Conservation (phyloP, 2,113 vertebrate genomes). For the Syrrhaptes paradoxus region DNA sequence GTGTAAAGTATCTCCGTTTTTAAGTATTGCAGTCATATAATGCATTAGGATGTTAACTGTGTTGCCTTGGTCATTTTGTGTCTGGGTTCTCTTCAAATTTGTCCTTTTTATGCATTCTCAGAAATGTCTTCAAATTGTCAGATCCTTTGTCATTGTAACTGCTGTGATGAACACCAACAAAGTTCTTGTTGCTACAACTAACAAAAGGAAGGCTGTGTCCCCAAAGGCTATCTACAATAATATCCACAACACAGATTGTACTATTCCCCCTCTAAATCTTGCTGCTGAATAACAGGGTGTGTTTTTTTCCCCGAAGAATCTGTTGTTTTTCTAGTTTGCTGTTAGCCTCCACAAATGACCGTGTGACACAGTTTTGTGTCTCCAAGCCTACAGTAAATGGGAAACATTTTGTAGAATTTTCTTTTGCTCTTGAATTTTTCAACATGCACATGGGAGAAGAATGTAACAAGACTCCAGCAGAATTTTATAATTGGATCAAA, state of each 20-base stretch:
- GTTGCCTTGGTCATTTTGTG: neutral
- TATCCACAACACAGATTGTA: neutral
- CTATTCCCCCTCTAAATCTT: neutral
- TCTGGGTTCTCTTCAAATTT: neutral
- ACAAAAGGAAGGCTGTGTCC: neutral
- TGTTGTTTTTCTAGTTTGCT: neutral
- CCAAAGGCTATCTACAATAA: neutral
- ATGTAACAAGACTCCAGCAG: constrained; percentile 54
- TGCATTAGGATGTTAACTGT: neutral
- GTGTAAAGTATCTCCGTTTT: neutral
- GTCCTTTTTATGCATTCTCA: neutral
- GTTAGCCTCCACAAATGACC: constrained; percentile 11
- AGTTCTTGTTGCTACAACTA: neutral
- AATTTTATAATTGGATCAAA: constrained; percentile 68
- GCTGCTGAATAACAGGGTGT: neutral
- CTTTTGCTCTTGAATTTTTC: constrained; percentile 49
- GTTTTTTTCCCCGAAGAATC: neutral
- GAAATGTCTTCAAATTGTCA: neutral
- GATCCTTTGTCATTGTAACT: neutral
- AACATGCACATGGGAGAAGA: constrained; percentile 52
- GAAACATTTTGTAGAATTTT: constrained; percentile 55
- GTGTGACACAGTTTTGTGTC: neutral
- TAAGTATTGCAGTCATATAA: neutral
- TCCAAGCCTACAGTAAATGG: constrained; percentile 45
- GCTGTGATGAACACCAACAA: neutral